A percentile compares a stretch with the other conserved stretches of the same genome.
phyloP scores from a whole-genome alignment of 1,140 invertebrate species.

The Neodiprion virginianus region DNA sequence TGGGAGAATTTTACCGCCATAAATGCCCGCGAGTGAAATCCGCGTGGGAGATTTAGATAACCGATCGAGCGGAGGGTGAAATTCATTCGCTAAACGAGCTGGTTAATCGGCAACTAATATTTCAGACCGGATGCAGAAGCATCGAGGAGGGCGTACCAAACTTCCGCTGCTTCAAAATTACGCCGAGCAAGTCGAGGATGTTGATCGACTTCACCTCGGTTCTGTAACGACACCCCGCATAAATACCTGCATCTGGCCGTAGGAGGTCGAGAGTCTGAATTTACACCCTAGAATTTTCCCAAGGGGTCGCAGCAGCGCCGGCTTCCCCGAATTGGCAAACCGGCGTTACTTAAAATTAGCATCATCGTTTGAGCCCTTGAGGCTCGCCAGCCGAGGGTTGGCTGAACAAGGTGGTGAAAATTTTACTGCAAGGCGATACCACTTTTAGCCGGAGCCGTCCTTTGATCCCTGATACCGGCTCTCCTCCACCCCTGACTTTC shows the following conservation, averaged over 20 bases:
- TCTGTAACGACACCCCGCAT: too few relatives aligned
- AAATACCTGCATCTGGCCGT: too few relatives aligned
- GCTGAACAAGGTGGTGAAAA: background rate
- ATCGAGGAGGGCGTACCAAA: conserved; percentile 39
- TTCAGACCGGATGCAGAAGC: conserved; percentile 39
- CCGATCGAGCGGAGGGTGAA: too few relatives aligned
- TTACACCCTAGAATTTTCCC: too few relatives aligned
- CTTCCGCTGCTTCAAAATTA: conserved; percentile 32
- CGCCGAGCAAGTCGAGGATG: conserved; percentile 28
- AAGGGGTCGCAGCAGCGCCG: background rate
- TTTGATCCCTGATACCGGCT: conserved; percentile 22
- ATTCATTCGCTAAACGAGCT: background rate
- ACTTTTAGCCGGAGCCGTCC: conserved; percentile 15
- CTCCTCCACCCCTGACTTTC: background rate
- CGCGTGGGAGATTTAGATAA: too few relatives aligned
- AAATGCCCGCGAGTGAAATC: too few relatives aligned
- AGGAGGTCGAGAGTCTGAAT: too few relatives aligned
- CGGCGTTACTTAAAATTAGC: background rate
- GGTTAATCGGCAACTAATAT: conserved; percentile 47
- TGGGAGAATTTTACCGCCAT: too few relatives aligned
- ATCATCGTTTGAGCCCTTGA: conserved; percentile 2
- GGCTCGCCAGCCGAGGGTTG: background rate
- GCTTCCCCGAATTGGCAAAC: background rate
- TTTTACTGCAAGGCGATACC: conserved; percentile 23
- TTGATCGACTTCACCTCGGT: too few relatives aligned